phyloP scores from a whole-genome alignment of 2,888 invertebrate genomes.

The Stictocephala bisonia region DNA sequence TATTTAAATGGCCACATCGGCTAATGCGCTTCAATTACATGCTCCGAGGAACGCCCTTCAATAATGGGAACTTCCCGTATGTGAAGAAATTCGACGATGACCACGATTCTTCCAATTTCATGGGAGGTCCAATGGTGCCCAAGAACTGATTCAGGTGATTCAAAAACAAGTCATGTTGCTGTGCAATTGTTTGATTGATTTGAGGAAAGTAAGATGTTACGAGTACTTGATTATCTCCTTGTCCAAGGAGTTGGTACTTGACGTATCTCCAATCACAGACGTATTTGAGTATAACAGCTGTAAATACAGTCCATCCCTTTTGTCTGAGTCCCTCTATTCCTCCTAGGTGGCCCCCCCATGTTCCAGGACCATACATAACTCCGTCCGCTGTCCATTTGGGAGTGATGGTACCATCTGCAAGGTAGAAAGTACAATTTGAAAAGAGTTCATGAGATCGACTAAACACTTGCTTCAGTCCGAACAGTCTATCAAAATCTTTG shows the following conservation, averaged over 20 bases:
- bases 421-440: neutral
- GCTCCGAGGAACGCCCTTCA: neutral
- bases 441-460: neutral
- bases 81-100: neutral
- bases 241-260: neutral
- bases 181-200: neutral
- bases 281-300: neutral
- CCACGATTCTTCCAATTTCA: neutral
- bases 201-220: neutral
- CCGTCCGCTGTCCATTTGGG: neutral
- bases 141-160: neutral
- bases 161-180: neutral
- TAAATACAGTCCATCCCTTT: slow-evolving; percentile 1
- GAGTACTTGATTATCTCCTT: neutral
- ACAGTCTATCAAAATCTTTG: neutral
- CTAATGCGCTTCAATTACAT: neutral
- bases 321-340: neutral
- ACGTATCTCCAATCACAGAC: neutral
- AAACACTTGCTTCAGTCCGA: neutral
- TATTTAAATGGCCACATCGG: neutral
- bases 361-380: neutral
- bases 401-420: neutral
- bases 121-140: neutral
- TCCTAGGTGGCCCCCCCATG: neutral
- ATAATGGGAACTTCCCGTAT: neutral